Conservation (phyloP, 2,113 vertebrate genomes). For the Trogon melanurus region DNA sequence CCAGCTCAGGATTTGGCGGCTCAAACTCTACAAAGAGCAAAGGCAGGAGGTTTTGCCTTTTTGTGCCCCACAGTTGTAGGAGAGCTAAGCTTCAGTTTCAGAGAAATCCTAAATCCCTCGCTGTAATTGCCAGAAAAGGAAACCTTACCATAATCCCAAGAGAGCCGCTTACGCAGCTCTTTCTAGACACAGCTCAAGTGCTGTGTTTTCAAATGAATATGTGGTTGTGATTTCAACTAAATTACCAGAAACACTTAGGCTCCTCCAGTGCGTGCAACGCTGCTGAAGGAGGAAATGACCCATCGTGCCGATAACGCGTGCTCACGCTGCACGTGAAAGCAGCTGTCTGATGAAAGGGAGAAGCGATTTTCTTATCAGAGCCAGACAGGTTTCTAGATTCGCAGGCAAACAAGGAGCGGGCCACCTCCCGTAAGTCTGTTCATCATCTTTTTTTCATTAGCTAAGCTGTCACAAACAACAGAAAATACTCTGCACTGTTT, state of each 20-base stretch:
- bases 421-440: not conserved
- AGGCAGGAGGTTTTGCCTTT: not conserved
- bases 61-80: not conserved
- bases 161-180: not conserved
- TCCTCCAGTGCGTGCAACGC: not conserved
- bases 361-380: not conserved
- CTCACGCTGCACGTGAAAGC: not conserved
- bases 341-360: slow-evolving; percentile 8
- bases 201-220: slow-evolving; percentile 36
- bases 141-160: slow-evolving; percentile 17
- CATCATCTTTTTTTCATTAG: not conserved
- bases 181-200: slow-evolving; percentile 50
- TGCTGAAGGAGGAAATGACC: slow-evolving; percentile 62
- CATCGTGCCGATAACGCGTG: not conserved
- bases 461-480: not conserved
- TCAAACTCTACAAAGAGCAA: not conserved
- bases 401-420: not conserved
- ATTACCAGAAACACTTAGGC: slow-evolving; percentile 70
- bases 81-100: not conserved
- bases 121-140: slow-evolving; percentile 38
- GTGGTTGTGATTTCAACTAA: slow-evolving; percentile 47
- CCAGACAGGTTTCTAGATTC: not conserved
- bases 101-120: not conserved
- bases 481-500: not conserved
- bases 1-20: not conserved